Base-by-base conservation (phyloP, 2,797 vertebrate species). In the Erpetoichthys calabaricus region DNA sequence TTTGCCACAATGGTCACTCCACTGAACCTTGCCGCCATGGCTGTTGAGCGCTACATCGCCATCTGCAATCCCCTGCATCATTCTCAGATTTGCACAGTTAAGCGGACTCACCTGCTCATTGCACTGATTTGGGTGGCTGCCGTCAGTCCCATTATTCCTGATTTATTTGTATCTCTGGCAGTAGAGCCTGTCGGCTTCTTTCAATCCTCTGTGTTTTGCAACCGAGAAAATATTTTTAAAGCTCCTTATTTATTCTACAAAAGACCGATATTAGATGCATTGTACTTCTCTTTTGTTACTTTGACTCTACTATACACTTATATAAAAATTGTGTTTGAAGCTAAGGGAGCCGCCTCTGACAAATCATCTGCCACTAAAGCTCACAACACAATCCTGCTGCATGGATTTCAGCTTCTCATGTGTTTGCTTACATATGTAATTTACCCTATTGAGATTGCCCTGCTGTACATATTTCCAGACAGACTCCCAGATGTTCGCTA, bases 301-400 rank as follows among this genome's bases (percentile, higher is more conserved):
- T n/a, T 79, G 6, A 72, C 65, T 50, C 41, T 80, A 51, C 25
- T 75, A 55, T 43, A 63, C 60, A 76, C 73, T 44, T 81, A 79
- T 50, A 52, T 71, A 45, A 68, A 46, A 59, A 68, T 80, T 42
- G 3, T 79, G 43, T 7, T 59, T 1, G 58, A 60, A 0, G 76
- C 75, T 1, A 68, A 25, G 61, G 57, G 47, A 0, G 69, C 54
- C 6, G 54, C 59, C 1, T 54, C 61, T 0, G 58, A 69, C 43
- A 61, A 56, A 45, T 58, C 52, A 7, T 76, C 69, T 0, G 67
- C 69, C 45, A 70, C 56, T 64, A 79, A 75, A 0, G 74, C 76
- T 47, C 61, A 59, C 4, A 74, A 74, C 63, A 79, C 80, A 45
- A 76, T 82, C 54, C 63, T 80, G 59, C 65, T 82, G 51, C 75